phyloP scores from a whole-genome alignment of 2,888 invertebrate species.

The Dryococelus australis region DNA sequence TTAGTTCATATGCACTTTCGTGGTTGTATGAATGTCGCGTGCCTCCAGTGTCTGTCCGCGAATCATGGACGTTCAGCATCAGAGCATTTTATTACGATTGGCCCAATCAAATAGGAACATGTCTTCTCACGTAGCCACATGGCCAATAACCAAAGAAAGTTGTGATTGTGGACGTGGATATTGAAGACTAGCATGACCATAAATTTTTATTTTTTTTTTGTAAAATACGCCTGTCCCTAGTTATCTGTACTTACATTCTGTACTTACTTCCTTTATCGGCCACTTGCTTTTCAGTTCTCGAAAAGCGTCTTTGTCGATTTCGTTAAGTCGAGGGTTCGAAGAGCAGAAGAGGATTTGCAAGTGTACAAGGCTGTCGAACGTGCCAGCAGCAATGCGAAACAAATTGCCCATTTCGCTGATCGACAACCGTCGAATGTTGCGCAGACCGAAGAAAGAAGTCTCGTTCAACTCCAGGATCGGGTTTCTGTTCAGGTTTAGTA shows the following conservation, averaged over 20 bases:
- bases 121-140: no score
- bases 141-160: no score
- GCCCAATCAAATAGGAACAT: no score
- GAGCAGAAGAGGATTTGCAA: constrained; percentile 16
- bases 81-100: no score
- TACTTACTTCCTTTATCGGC: constrained; percentile 26
- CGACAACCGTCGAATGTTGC: not conserved
- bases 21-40: no score
- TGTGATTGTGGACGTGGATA: no score
- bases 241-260: not conserved
- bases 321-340: constrained; percentile 6
- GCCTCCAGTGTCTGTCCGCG: no score
- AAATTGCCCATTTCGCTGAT: not conserved
- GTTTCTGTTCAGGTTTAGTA: not conserved
- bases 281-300: not conserved
- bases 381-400: not conserved
- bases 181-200: no score
- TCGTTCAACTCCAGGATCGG: constrained; percentile 5
- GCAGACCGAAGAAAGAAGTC: not conserved
- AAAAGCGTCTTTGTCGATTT: constrained; percentile 21
- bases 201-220: no score
- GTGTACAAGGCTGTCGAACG: not conserved
- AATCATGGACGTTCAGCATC: no score
- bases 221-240: no score
- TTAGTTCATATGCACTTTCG: no score